Conservation (phyloP, 1,140 invertebrate genomes). For the Danaus plexippus region DNA sequence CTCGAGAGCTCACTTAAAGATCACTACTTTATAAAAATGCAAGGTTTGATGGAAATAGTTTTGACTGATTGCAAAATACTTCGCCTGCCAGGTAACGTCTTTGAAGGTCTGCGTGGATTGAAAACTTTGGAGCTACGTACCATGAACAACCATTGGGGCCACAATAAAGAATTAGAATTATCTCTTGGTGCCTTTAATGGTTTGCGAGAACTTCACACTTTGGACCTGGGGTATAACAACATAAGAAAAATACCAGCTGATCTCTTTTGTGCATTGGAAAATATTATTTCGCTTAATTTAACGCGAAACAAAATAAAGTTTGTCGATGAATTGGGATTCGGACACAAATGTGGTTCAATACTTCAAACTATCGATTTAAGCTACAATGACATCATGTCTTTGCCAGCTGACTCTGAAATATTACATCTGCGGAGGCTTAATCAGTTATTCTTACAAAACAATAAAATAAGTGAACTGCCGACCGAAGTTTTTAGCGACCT, state of each 20-base stretch:
- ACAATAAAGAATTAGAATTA: slow-evolving; percentile 75
- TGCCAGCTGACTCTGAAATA: slow-evolving; percentile 79
- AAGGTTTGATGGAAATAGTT: slow-evolving; percentile 78
- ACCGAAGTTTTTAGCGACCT: slow-evolving; percentile 79
- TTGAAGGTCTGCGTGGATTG: slow-evolving; percentile 79
- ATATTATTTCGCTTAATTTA: slow-evolving; percentile 82
- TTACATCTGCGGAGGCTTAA: slow-evolving; percentile 78
- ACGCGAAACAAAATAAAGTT: slow-evolving; percentile 81
- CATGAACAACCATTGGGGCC: slow-evolving; percentile 78
- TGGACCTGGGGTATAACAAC: slow-evolving; percentile 83
- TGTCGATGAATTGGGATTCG: slow-evolving; percentile 77
- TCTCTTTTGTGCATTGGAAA: slow-evolving; percentile 80
- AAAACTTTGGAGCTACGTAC: slow-evolving; percentile 79
- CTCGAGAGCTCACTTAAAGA: slow-evolving; percentile 79
- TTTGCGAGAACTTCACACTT: slow-evolving; percentile 76
- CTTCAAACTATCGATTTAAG: slow-evolving; percentile 81
- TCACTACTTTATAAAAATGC: slow-evolving; percentile 77
- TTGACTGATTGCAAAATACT: slow-evolving; percentile 82
- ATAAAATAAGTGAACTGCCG: slow-evolving; percentile 79
- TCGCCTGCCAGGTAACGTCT: slow-evolving; percentile 78
- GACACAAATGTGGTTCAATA: slow-evolving; percentile 72
- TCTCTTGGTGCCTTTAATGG: slow-evolving; percentile 76
- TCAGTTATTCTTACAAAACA: slow-evolving; percentile 81
- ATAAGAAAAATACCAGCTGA: slow-evolving; percentile 78
- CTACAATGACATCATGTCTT: slow-evolving; percentile 77